phyloP scores from a whole-genome alignment of 35 echinoderm and acorn worm species.

The Heliocidaris tuberculata region DNA sequence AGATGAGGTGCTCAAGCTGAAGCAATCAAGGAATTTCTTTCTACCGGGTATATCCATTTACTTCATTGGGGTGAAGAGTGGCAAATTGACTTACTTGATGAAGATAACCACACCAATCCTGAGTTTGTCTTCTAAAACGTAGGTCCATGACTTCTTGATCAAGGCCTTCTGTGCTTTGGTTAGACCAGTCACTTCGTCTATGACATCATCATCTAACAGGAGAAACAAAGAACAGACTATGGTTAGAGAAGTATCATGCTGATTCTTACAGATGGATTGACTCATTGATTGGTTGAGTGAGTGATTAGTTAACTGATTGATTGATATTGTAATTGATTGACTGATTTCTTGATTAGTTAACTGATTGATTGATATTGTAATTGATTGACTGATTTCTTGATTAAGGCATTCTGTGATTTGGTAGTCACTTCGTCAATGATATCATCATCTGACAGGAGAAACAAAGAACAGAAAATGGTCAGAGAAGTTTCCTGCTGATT shows the following conservation, averaged over 20 bases:
- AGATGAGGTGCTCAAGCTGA: too few species aligned
- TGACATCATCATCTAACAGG: slow-evolving; percentile 29
- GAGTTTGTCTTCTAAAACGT: slow-evolving; percentile 43
- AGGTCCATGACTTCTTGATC: slow-evolving; percentile 47
- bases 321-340: not conserved
- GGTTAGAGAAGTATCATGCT: not conserved
- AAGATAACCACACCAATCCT: slow-evolving; percentile 46
- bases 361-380: not conserved
- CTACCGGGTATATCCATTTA: too few species aligned
- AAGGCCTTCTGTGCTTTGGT: slow-evolving; percentile 49
- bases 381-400: not conserved
- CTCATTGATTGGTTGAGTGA: not conserved
- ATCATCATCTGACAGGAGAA: not conserved
- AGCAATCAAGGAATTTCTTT: too few species aligned
- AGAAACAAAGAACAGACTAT: not conserved
- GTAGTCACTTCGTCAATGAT: slow-evolving; percentile 46
- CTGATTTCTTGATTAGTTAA: not conserved
- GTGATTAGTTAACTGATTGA: not conserved
- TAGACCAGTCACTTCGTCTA: slow-evolving; percentile 46
- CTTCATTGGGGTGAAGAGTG: too few species aligned
- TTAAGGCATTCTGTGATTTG: slow-evolving; percentile 43
- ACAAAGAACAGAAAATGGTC: not conserved
- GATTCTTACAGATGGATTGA: not conserved
- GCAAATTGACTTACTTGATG: slow-evolving; percentile 36
- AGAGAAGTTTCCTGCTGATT: not conserved